Conservation (phyloP, 2,113 vertebrate species). For the Psettodes erumei region DNA sequence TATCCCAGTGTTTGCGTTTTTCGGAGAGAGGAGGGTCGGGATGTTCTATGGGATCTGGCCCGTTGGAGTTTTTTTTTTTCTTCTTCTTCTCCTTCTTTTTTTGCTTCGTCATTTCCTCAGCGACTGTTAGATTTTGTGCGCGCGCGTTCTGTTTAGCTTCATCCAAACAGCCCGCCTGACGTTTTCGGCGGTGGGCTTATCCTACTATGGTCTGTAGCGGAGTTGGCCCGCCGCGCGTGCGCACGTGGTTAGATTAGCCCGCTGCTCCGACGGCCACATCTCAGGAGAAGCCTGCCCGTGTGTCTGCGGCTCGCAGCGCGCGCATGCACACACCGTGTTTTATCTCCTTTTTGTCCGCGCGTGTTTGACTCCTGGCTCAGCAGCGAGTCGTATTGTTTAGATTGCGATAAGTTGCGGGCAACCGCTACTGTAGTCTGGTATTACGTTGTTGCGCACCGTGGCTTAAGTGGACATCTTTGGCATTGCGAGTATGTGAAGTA, state of each 20-base stretch:
- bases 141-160: conserved; percentile 40
- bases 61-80: conserved; percentile 27
- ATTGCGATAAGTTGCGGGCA: conserved; percentile 59
- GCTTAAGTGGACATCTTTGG: conserved; percentile 63
- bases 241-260: conserved; percentile 35
- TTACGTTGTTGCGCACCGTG: conserved; percentile 49
- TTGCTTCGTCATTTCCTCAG: background rate
- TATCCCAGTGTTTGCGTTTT: conserved; percentile 25
- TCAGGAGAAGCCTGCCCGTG: conserved; percentile 30
- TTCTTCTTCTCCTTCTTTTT: conserved; percentile 48
- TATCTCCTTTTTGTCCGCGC: conserved; percentile 18
- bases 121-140: conserved; percentile 4
- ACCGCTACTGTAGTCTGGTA: conserved; percentile 51
- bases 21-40: conserved; percentile 12
- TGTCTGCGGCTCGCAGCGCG: background rate
- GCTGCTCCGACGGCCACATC: conserved; percentile 38
- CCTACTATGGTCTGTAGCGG: conserved; percentile 42
- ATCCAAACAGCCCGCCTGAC: conserved; percentile 44
- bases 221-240: conserved; percentile 17
- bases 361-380: conserved; percentile 47
- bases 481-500: conserved; percentile 74
- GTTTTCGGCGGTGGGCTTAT: conserved; percentile 36
- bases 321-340: conserved; percentile 20
- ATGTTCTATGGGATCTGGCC: conserved; percentile 28
- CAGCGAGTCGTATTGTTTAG: conserved; percentile 62